These are phyloP conservation scores for Amphiprion percula DNA, from an alignment of 2,113 vertebrate genomes.

Conservation along the genomic window DNA sequence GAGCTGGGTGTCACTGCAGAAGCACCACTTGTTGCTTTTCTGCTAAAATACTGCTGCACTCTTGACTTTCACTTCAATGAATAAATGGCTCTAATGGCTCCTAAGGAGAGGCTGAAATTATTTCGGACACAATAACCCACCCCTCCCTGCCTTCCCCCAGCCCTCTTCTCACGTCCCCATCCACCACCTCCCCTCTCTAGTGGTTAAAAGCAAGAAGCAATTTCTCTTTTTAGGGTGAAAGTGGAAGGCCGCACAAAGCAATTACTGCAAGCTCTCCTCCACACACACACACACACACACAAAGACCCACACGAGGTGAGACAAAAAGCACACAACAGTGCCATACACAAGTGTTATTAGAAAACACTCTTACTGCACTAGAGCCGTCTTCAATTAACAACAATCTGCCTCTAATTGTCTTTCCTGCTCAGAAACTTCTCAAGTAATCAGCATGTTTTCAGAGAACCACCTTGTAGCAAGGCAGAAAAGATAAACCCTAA, in stretches of 20 bases:
- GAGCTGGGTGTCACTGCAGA: conserved; percentile 15
- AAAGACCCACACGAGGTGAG: background rate
- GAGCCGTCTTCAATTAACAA: conserved; percentile 48
- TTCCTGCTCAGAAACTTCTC: conserved; percentile 36
- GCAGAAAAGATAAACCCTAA: background rate
- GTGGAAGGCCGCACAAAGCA: conserved; percentile 68
- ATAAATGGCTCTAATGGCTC: conserved; percentile 65
- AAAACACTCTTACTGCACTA: conserved; percentile 7
- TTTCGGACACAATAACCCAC: conserved; percentile 53
- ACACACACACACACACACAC: background rate
- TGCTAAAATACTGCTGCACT: conserved; percentile 28
- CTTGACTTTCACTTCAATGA: conserved; percentile 26
- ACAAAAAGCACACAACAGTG: background rate
- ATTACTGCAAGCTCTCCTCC: conserved; percentile 54
- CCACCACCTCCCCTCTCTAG: conserved; percentile 35
- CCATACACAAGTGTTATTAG: background rate
- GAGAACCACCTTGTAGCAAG: background rate
- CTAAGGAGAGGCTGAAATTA: conserved; percentile 53
- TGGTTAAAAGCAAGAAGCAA: conserved; percentile 68
- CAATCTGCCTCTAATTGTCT: conserved; percentile 53
- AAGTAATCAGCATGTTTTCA: conserved; percentile 32
- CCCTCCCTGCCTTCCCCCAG: background rate
- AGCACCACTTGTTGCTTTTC: conserved; percentile 42
- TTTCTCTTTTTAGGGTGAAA: conserved; percentile 66
- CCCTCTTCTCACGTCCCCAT: conserved; percentile 19